Evolutionary conservation across 2,888 invertebrate genomes (phyloP).

Genomic region (Ophion slaviceki): DNA sequence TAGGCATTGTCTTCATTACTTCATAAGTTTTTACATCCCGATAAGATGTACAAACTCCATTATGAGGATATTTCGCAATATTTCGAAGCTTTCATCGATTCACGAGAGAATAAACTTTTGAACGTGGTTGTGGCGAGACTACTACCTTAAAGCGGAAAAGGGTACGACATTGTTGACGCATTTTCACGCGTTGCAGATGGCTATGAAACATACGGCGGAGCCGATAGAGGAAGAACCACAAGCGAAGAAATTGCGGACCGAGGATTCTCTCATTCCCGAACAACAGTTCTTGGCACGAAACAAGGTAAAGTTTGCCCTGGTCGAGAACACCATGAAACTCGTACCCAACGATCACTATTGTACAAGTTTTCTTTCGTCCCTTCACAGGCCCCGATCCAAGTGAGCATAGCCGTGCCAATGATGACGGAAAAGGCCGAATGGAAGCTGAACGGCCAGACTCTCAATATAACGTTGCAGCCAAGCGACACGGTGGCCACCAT

Average conservation of each 20-base stretch:
- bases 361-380: background rate
- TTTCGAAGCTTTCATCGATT: no score
- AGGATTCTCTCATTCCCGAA: slow-evolving; percentile 97
- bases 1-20: no score
- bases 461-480: slow-evolving; percentile 91
- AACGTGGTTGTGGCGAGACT: no score
- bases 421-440: slow-evolving; percentile 96
- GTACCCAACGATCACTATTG: background rate
- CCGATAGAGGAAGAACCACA: slow-evolving; percentile 92
- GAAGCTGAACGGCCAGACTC: slow-evolving; percentile 95
- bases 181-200: slow-evolving; percentile 78
- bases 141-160: background rate
- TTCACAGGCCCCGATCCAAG: slow-evolving; percentile 89
- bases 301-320: slow-evolving; percentile 83
- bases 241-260: slow-evolving; percentile 94
- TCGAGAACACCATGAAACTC: no score
- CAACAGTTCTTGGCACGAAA: slow-evolving; percentile 90
- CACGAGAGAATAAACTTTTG: no score
- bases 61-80: no score
- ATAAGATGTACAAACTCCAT: no score
- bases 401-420: slow-evolving; percentile 93
- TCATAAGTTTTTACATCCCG: no score
- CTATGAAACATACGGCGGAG: slow-evolving; percentile 84
- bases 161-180: background rate
- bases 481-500: slow-evolving; percentile 92